Conservation (phyloP, 2,113 vertebrate genomes). For the Anthoscopus minutus region DNA sequence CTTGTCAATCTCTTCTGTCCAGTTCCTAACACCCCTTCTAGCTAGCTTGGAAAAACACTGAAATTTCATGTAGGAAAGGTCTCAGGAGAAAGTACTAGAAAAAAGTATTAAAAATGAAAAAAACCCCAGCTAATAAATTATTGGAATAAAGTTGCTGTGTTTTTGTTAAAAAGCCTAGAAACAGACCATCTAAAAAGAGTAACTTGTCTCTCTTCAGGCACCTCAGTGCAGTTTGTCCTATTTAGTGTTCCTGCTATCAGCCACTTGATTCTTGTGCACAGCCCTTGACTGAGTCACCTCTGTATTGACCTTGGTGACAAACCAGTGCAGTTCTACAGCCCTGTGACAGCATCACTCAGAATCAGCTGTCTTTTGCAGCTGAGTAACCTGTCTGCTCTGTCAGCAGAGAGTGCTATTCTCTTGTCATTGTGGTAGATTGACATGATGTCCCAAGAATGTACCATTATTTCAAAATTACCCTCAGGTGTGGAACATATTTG, state of each 20-base stretch:
- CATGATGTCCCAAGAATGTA: not conserved
- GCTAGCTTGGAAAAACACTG: not conserved
- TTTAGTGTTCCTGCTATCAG: not conserved
- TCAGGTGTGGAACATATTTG: not conserved
- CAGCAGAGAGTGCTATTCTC: not conserved
- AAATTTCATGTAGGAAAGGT: not conserved
- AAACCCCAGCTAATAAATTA: not conserved
- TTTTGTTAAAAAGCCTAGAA: not conserved
- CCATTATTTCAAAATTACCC: not conserved
- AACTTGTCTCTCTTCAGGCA: not conserved
- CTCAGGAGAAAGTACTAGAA: not conserved
- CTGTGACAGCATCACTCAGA: not conserved
- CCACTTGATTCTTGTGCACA: not conserved
- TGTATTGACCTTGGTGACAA: not conserved
- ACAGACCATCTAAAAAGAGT: too few species aligned
- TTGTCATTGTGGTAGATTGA: not conserved
- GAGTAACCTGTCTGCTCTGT: not conserved
- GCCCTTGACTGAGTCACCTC: not conserved
- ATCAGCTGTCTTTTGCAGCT: not conserved
- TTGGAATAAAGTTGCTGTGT: not conserved
- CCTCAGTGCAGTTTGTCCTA: not conserved
- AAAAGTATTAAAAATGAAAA: not conserved
- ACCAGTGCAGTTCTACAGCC: not conserved
- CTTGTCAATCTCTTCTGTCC: not conserved
- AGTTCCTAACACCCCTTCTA: not conserved